phyloP scores from a whole-genome alignment of 2,113 vertebrate species.

The Mastomys coucha region DNA sequence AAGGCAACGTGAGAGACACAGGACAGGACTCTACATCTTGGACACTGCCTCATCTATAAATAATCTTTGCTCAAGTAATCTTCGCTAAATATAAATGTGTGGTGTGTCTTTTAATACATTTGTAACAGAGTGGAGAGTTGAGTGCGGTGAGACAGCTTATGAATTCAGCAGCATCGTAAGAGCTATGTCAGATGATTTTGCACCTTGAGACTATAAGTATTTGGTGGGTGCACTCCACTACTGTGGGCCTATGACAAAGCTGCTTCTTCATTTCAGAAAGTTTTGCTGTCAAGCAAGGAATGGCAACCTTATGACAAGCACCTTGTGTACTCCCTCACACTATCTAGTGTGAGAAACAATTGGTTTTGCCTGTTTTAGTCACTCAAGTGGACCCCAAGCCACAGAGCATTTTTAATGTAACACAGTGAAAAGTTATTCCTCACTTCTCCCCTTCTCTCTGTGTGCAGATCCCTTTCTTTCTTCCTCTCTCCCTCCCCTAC shows the following conservation, averaged over 20 bases:
- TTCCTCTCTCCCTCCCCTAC: too few relatives aligned
- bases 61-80: background rate
- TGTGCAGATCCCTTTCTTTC: too few relatives aligned
- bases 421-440: background rate
- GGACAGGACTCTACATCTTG: background rate
- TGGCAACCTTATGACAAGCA: background rate
- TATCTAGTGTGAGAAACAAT: background rate
- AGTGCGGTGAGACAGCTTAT: background rate
- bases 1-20: background rate
- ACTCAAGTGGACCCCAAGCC: background rate
- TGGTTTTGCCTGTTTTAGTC: background rate
- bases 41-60: background rate
- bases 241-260: background rate
- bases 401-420: constrained; percentile 41
- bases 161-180: background rate
- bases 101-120: constrained; percentile 3
- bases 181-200: background rate
- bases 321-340: background rate
- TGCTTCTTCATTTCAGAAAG: constrained; percentile 30
- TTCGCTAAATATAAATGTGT: background rate
- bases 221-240: constrained; percentile 17
- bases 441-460: too few relatives aligned
- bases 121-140: constrained; percentile 45
- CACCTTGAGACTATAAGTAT: background rate
- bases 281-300: background rate